These are phyloP conservation scores for Trinorchestia longiramus DNA, from an alignment of 1,140 invertebrate species.

Conservation along the genomic window DNA sequence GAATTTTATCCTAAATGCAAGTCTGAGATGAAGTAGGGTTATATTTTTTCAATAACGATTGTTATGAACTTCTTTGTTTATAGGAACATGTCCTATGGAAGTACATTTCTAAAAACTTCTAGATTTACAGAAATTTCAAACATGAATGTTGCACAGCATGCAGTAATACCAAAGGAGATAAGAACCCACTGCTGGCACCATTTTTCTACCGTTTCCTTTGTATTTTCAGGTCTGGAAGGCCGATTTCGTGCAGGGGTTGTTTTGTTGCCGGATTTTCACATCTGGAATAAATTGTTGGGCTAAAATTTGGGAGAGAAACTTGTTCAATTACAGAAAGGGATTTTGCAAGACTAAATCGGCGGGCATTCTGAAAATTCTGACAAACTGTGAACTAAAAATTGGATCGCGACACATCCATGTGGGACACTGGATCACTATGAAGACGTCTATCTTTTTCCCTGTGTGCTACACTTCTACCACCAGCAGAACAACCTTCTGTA, in stretches of 20 bases:
- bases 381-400: background rate
- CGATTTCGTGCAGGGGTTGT: background rate
- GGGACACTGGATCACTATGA: background rate
- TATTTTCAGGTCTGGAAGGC: background rate
- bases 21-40: too few species aligned
- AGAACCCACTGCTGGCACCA: too few species aligned
- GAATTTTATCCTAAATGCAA: too few species aligned
- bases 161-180: background rate
- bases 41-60: too few species aligned
- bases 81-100: too few species aligned
- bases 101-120: background rate
- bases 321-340: background rate
- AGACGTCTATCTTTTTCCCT: background rate
- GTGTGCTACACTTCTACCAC: background rate
- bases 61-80: too few species aligned
- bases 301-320: background rate
- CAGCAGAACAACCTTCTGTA: too few species aligned
- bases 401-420: background rate
- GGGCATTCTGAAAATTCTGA: background rate
- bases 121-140: background rate
- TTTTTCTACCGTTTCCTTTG: background rate
- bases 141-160: background rate
- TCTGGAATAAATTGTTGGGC: background rate
- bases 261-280: background rate
- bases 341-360: background rate